phyloP scores from a whole-genome alignment of 2,888 invertebrate genomes.

The Orchestes rusci region DNA sequence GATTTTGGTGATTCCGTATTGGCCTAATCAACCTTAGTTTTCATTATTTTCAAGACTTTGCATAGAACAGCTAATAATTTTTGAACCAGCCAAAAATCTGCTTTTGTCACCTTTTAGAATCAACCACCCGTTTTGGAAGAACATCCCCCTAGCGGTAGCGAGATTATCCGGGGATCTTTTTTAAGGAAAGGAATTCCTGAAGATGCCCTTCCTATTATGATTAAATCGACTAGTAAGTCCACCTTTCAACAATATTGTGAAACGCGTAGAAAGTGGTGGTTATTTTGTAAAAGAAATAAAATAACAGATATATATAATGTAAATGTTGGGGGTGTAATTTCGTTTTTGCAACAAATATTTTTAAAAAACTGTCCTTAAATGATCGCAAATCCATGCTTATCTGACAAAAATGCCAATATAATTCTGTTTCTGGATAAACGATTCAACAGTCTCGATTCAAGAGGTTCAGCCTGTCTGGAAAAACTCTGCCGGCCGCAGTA shows the following conservation, averaged over 20 bases:
- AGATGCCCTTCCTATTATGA: background rate
- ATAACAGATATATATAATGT: slow-evolving; percentile 1
- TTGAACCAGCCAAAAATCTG: slow-evolving; percentile 10
- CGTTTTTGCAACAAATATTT: too few relatives aligned
- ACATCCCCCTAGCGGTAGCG: slow-evolving; percentile 31
- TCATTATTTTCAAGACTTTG: background rate
- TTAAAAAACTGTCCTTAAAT: too few relatives aligned
- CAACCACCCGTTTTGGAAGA: slow-evolving; percentile 25
- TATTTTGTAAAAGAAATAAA: slow-evolving; percentile 2
- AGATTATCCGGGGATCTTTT: slow-evolving; percentile 5
- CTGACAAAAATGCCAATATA: too few relatives aligned
- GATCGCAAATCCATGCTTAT: too few relatives aligned
- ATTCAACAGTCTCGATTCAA: too few relatives aligned
- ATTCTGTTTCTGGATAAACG: too few relatives aligned
- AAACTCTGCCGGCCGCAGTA: too few relatives aligned
- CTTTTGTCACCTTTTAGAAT: slow-evolving; percentile 25
- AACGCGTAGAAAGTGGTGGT: background rate
- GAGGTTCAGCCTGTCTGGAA: too few relatives aligned
- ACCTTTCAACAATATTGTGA: slow-evolving; percentile 5
- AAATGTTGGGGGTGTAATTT: background rate
- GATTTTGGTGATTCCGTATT: slow-evolving; percentile 1
- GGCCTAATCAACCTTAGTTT: slow-evolving; percentile 1
- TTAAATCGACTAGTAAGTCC: background rate
- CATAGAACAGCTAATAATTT: background rate
- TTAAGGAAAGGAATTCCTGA: slow-evolving; percentile 3